Evolutionary conservation across 2,113 vertebrate genomes (phyloP), one percentile per base, ranked within the genome.

Genomic region (Oncorhynchus kisutch): DNA sequence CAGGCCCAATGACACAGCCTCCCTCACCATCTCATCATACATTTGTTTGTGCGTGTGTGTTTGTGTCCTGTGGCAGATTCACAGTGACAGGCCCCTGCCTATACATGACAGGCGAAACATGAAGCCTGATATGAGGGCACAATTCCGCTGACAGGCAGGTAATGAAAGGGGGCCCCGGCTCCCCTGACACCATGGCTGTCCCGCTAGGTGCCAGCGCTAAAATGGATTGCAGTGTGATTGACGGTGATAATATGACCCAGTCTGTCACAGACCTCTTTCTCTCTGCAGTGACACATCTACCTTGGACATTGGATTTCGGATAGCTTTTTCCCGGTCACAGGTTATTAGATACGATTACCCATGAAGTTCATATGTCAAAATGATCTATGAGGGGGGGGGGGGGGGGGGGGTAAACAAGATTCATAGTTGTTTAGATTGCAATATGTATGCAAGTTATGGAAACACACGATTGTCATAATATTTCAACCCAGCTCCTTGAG

Each of bases 51-150:
- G 39, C 2, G 2, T 45, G 16, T 54, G 67, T 75, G 80, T 81
- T 84, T 80, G 77, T 79, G 77, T 86, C 82, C 73, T 3, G 67
- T 84, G 82, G 81, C 81, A 83, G 84, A 86, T 87, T 82, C 85
- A 76, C 77, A 70, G 78, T 81, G 86, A 82, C 87, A 81, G 81
- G 57, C 64, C 67, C 48, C 34, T 71, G 74, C 67, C 62, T 27
- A 71, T 77, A 81, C 82, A 78, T 84, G 89, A 89, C 89, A 89
- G 86, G 73, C 71, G 51, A 84, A 85, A 90, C 78, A 82, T 83
- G 77, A 68, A 24, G 72, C 79, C 73, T 77, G 51, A 54, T 81
- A 68, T 72, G 82, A 83, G 75, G 78, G 51, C 60, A 80, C 80
- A 82, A 82, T 83, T 82, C 59, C 18, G 0, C 5, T 88, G 90